Conservation (phyloP, 1,140 invertebrate genomes). For the Drosophila bifasciata region DNA sequence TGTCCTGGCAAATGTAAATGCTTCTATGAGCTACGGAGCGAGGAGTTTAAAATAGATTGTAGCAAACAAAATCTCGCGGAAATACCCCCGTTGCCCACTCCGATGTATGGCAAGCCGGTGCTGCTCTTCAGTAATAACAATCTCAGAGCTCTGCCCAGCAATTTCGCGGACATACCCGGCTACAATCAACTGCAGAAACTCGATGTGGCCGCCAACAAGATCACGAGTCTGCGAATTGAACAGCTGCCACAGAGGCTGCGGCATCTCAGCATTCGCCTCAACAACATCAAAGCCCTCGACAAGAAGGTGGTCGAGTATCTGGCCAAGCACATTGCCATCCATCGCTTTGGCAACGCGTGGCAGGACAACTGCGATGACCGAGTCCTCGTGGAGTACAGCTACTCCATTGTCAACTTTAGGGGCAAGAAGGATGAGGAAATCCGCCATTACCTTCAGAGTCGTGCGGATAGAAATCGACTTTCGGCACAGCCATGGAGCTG, state of each 20-base stretch:
- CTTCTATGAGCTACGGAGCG: neutral
- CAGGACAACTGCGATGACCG: too few relatives aligned
- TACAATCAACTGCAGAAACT: neutral
- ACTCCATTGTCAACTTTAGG: too few relatives aligned
- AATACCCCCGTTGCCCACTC: slow-evolving; percentile 7
- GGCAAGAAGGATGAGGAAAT: too few relatives aligned
- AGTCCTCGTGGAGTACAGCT: too few relatives aligned
- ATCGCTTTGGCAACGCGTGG: too few relatives aligned
- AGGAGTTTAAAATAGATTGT: slow-evolving; percentile 3
- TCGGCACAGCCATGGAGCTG: too few relatives aligned
- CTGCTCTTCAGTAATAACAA: neutral
- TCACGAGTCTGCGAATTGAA: neutral
- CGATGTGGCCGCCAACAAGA: slow-evolving; percentile 6
- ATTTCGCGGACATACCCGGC: neutral
- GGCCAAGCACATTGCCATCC: too few relatives aligned
- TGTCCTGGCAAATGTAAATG: slow-evolving; percentile 6
- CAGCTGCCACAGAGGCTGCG: slow-evolving; percentile 3
- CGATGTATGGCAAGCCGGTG: neutral
- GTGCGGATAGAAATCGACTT: too few relatives aligned
- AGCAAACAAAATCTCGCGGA: neutral
- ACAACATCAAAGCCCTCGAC: too few relatives aligned
- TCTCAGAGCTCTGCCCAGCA: neutral
- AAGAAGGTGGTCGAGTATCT: too few relatives aligned
- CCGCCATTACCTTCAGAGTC: too few relatives aligned
- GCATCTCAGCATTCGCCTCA: too few relatives aligned